A percentile compares a stretch with the other conserved stretches of the same genome.
Evolutionary conservation across 2,113 vertebrate species (phyloP).

Genomic region (Prunella fulvescens): DNA sequence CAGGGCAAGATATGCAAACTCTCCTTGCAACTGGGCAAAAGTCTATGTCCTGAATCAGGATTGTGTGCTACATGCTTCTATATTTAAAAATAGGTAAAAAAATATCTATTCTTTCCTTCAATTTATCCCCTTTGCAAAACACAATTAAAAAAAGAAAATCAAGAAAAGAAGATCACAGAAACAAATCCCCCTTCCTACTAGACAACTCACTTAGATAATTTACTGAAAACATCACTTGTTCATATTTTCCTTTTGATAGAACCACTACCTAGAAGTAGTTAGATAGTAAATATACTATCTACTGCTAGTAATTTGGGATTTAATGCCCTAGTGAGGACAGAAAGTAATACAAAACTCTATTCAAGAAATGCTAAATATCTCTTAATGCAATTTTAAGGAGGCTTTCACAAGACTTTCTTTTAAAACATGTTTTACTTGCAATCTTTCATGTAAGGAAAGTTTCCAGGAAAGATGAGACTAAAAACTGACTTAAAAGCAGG

Average conservation of each 20-base stretch:
- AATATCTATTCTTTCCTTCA: not conserved
- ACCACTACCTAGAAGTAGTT: not conserved
- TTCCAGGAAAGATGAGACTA: not conserved
- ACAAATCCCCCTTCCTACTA: not conserved
- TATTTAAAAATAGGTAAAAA: not conserved
- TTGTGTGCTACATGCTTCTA: not conserved
- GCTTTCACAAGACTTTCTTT: not conserved
- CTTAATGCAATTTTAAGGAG: not conserved
- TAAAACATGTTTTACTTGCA: not conserved
- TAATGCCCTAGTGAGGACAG: not conserved
- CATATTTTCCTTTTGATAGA: not conserved
- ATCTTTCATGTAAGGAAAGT: not conserved
- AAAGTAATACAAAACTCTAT: not conserved
- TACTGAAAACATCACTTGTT: not conserved
- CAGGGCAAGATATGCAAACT: not conserved
- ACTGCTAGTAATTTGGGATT: not conserved
- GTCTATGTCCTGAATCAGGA: not conserved
- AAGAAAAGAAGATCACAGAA: not conserved
- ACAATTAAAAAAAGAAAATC: not conserved
- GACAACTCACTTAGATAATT: not conserved
- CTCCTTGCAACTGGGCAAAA: not conserved
- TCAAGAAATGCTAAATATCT: not conserved
- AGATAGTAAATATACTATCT: not conserved
- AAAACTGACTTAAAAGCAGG: not conserved
- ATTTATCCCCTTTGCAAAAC: not conserved